Conservation (phyloP, 2,888 invertebrate species). For the Sympetrum striolatum region DNA sequence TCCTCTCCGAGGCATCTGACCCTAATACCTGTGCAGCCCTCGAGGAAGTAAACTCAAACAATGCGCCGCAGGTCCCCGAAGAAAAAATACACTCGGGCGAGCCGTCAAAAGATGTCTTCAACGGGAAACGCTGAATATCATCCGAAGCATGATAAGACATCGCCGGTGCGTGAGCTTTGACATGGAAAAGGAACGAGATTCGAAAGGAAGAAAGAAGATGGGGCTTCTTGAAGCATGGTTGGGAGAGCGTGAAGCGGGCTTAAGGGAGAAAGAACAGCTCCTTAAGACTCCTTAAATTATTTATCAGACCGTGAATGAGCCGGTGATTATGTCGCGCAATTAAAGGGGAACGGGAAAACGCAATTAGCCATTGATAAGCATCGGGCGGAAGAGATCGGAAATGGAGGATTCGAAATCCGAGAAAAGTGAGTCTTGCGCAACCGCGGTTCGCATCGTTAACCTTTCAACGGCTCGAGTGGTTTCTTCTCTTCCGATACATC, state of each 20-base stretch:
- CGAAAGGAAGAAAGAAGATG: not conserved
- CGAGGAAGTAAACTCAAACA: not conserved
- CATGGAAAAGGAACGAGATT: not conserved
- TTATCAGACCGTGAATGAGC: slow-evolving; percentile 32
- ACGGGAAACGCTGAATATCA: not conserved
- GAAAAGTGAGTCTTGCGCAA: not conserved
- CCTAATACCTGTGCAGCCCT: not conserved
- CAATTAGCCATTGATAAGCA: slow-evolving; percentile 30
- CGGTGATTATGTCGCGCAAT: not conserved
- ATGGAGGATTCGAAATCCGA: not conserved
- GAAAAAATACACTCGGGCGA: not conserved
- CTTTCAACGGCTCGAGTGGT: not conserved
- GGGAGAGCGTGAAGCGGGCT: slow-evolving; percentile 12
- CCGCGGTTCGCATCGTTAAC: not conserved
- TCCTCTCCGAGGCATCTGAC: not conserved
- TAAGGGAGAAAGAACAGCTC: not conserved
- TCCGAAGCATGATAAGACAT: not conserved
- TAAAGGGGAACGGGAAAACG: not conserved
- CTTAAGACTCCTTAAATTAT: not conserved
- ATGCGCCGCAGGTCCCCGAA: not conserved
- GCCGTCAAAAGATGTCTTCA: not conserved
- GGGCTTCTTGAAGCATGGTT: not conserved
- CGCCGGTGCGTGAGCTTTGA: not conserved
- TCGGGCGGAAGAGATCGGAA: not conserved
- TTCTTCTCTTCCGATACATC: not conserved